Base-by-base conservation (phyloP, 2,113 vertebrate genomes). In the Acanthochromis polyacanthus region DNA sequence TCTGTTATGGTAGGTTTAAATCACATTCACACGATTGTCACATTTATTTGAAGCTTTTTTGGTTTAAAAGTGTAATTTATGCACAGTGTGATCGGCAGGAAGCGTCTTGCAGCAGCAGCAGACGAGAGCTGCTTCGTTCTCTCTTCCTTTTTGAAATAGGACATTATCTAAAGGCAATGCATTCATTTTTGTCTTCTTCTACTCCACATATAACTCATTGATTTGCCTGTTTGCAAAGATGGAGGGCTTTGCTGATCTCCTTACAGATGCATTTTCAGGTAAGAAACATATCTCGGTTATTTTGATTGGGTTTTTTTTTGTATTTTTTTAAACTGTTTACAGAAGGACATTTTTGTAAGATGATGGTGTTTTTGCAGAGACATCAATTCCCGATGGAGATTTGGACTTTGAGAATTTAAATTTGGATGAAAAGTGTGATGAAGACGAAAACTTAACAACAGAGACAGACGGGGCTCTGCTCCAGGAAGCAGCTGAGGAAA, bases 261-360 rank as follows among this genome's bases (percentile, higher is more conserved):
- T 92, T 0, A 79, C 62, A 10, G 89, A 90, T 80, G 87, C 79
- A 56, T 92, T 94, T 70, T 67, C 93, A 90, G 94, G 94, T 95
- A 89, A 91, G 87, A 71, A 69, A 50, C 40, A 50, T 2, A 0
- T 55, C 30, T 64, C 53, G 30, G 9, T 1, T 67, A 4, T 10
- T 63, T 5, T 28, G 4, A 2, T 69, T 23, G 10, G 0, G 19
- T 45, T 45, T 53, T 0, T 19, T 52, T 73, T 43, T 40, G 3
- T 58, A 25, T 46, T 10, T 46, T 25, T 43, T 56, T 28, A 6
- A 6, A 28, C 3, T 25, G 11, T 61, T 76, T 36, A n/a, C 1
- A 3, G 20, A 60, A 11, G 55, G 30, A 4, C 6, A 5, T 50
- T 0, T 28, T 66, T 45, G 38, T n/a, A 2, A 46, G 67, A 55